phyloP scores from a whole-genome alignment of 2,888 invertebrate genomes.

The Agrochola circellaris region DNA sequence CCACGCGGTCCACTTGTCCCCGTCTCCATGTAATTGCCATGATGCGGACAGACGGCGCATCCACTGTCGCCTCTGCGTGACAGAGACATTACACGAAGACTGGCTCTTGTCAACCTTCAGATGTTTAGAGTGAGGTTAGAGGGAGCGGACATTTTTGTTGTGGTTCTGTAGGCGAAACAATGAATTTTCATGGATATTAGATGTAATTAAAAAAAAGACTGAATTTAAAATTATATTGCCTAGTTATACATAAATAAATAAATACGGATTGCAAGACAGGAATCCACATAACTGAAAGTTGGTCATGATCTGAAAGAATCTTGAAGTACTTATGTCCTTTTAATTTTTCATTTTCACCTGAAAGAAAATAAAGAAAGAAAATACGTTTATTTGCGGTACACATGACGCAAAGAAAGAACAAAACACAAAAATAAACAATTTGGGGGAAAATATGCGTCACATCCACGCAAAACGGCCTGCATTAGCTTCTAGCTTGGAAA shows the following conservation, averaged over 20 bases:
- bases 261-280: neutral
- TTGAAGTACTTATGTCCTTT: neutral
- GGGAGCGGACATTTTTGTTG: neutral
- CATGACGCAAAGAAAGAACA: too few relatives aligned
- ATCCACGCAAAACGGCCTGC: too few relatives aligned
- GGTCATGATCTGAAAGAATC: neutral
- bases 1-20: slow-evolving; percentile 13
- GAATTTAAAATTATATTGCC: neutral
- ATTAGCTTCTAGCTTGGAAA: too few relatives aligned
- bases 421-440: too few relatives aligned
- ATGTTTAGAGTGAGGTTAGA: slow-evolving; percentile 4
- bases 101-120: slow-evolving; percentile 59
- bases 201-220: neutral
- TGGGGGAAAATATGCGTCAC: too few relatives aligned
- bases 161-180: slow-evolving; percentile 49
- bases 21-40: slow-evolving; percentile 33
- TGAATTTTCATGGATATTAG: neutral
- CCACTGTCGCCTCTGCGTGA: slow-evolving; percentile 53
- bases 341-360: neutral
- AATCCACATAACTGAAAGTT: neutral
- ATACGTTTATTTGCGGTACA: too few relatives aligned
- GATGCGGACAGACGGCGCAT: slow-evolving; percentile 37
- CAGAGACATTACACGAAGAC: slow-evolving; percentile 65
- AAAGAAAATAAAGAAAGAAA: too few relatives aligned
- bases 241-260: neutral